Percentiles rank a stretch among this genome's conserved stretches.
These are phyloP conservation scores for Pongo pygmaeus DNA, from an alignment of 2,113 vertebrate species.

Conservation along the genomic window DNA sequence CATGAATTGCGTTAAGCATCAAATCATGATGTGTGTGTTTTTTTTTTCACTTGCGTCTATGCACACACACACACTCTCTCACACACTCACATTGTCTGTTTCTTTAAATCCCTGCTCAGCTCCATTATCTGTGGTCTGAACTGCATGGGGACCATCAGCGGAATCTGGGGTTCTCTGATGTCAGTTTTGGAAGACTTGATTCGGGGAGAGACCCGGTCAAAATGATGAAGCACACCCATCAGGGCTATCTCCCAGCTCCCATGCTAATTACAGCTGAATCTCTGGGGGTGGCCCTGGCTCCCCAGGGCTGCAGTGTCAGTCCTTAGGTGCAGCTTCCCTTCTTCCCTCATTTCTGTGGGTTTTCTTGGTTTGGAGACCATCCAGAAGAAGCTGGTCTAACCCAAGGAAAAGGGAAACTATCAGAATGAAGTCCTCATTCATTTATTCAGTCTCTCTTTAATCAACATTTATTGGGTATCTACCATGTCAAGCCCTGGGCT, in stretches of 20 bases:
- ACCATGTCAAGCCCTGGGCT: neutral
- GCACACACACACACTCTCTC: neutral
- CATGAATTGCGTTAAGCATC: neutral
- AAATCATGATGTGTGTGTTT: neutral
- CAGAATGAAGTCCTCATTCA: neutral
- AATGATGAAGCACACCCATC: neutral
- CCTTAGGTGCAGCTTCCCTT: neutral
- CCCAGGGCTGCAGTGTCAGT: fast-evolving
- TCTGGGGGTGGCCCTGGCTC: neutral
- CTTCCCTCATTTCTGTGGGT: neutral
- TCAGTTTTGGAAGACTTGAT: neutral
- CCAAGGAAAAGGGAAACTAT: neutral
- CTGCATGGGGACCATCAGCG: constrained; percentile 59
- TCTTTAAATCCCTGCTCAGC: constrained; percentile 69
- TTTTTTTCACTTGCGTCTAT: neutral
- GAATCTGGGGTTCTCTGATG: constrained; percentile 64
- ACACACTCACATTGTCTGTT: constrained; percentile 5
- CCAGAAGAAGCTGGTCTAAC: neutral
- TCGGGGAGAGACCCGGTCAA: constrained; percentile 47
- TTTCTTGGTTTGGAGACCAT: neutral
- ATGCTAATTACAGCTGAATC: fast-evolving
- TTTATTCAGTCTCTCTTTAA: neutral
- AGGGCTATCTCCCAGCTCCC: neutral
- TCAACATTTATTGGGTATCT: neutral
- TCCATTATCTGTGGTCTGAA: constrained; percentile 73